Evolutionary conservation across 92 coral and sea anemone genomes (phyloP), one percentile per base, ranked within the genome.

Genomic region (Heliopora coerulea): DNA sequence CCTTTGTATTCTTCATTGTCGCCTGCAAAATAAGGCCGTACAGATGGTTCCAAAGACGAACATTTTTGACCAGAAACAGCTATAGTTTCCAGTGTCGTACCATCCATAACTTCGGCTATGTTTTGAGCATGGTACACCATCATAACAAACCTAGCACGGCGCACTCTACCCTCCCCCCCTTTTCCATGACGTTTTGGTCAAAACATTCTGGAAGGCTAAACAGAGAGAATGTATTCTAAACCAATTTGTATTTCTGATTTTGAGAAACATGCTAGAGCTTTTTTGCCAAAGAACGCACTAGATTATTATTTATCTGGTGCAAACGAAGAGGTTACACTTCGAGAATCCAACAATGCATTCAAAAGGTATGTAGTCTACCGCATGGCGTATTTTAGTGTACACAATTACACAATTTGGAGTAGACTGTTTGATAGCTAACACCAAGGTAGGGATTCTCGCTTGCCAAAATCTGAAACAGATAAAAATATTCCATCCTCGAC

Each of bases 1-100:
- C 87, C 95, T 66, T 85, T 56, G 64, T 65, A 74, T 37, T 86
- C 88, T 62, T 83, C 83, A 49, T 86, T 87, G 46, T 90, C 95
- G 39, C 78, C 83, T 50, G 83, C 78, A 60, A 85, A 64, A 10
- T 79, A 84, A 12, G 78, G 64, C 30, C 54, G 56, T 18, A 50
- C 20, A 27, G 77, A 19, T 48, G 77, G 32, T 68, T 24, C 59
- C 56, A 28, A 8, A 30, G 77, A 19, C 18, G 41, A 24, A 56
- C 8, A 21, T 7, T 14, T 39, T 29, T 52, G 26, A 18, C 28
- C 33, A 49, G 19, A 59, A 29, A 68, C 60, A 68, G 75, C 61
- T 13, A 68, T 30, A 13, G 58, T 68, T 49, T 68, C 27, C 1
- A 68, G 46, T n/a, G n/a, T n/a, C 0, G 9, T 70, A 41, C 54